A percentile compares a stretch with the other conserved stretches of the same genome.
phyloP scores from a whole-genome alignment of 1,140 invertebrate genomes.

The Trichonephila clavipes region DNA sequence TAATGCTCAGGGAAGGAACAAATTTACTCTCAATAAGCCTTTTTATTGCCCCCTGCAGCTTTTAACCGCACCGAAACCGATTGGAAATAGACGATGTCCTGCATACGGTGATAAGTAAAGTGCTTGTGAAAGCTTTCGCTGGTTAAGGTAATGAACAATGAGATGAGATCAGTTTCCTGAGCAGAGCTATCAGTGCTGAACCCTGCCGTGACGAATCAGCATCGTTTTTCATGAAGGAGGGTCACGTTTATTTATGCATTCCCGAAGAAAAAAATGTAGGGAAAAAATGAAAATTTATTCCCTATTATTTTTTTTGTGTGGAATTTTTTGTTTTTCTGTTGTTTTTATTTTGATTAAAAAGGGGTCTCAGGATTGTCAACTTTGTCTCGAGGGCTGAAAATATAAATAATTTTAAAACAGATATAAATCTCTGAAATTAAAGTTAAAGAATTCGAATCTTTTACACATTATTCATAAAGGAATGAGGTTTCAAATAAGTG shows the following conservation, averaged over 20 bases:
- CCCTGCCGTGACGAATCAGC: slow-evolving; percentile 13
- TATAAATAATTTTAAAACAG: no score
- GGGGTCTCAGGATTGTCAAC: no score
- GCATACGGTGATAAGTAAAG: slow-evolving; percentile 42
- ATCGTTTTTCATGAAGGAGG: slow-evolving; percentile 36
- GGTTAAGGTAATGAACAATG: slow-evolving; percentile 9
- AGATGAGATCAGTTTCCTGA: neutral
- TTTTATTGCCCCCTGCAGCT: slow-evolving; percentile 27
- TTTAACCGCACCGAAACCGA: neutral
- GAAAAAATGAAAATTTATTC: neutral
- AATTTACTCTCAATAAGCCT: neutral
- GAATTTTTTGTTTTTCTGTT: neutral
- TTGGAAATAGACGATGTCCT: slow-evolving; percentile 23
- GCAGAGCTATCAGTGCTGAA: neutral
- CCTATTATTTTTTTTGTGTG: neutral
- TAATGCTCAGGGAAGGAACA: neutral
- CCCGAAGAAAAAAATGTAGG: neutral
- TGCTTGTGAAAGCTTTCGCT: slow-evolving; percentile 35
- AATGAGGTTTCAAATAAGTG: no score
- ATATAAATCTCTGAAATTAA: no score
- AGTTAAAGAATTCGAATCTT: no score
- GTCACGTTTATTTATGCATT: neutral
- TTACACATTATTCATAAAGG: no score
- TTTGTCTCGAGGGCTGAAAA: no score
- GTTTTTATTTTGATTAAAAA: neutral